Conservation (phyloP, 2,113 vertebrate species). For the Trochalopteron elliotii region DNA sequence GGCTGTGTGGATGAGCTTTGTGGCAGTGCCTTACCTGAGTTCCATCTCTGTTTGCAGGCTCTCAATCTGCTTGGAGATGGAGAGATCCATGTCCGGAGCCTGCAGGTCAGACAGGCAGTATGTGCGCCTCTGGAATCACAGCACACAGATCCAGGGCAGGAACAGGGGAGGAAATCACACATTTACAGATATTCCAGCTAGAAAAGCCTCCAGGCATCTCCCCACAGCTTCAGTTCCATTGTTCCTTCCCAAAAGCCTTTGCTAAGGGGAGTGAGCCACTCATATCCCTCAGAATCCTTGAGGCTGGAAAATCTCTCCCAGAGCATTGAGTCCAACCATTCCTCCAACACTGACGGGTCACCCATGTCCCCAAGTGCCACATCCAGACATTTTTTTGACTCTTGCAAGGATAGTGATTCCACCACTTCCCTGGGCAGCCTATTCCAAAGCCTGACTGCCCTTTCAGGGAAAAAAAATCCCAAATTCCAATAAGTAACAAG, state of each 20-base stretch:
- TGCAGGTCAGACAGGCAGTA: conserved; percentile 79
- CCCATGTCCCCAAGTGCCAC: background rate
- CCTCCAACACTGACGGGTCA: background rate
- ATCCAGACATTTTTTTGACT: background rate
- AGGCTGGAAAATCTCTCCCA: background rate
- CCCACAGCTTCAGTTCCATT: background rate
- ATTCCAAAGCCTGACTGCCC: too few species aligned
- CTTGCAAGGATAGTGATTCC: too few species aligned
- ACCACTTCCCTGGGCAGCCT: too few species aligned
- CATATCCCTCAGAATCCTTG: background rate
- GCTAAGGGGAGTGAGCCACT: background rate
- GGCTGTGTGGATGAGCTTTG: background rate
- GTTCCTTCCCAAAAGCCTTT: background rate
- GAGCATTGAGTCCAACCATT: background rate
- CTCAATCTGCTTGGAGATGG: conserved; percentile 88
- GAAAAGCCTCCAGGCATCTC: background rate
- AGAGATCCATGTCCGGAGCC: conserved; percentile 59
- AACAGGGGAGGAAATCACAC: background rate
- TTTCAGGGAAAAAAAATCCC: background rate
- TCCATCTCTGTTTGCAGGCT: conserved; percentile 91
- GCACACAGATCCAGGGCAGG: background rate
- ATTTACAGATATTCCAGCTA: background rate
- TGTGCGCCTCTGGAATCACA: conserved; percentile 81
- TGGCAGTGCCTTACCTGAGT: conserved; percentile 79
- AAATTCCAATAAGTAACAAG: background rate